phyloP scores from a whole-genome alignment of 2,113 vertebrate genomes.

The Aegotheles bennettii region DNA sequence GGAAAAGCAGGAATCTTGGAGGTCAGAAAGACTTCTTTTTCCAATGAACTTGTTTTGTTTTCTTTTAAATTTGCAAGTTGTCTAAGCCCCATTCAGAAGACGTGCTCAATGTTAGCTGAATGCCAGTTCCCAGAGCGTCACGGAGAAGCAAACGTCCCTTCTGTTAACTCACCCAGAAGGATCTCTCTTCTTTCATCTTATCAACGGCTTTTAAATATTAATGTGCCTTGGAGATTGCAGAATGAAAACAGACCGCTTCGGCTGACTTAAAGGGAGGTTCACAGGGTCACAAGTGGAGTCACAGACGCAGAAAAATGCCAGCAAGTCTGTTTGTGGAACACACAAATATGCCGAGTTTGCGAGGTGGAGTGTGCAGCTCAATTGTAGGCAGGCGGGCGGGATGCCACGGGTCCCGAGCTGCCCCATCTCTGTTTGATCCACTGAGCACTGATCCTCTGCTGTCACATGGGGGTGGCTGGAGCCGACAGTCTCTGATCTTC shows the following conservation, averaged over 20 bases:
- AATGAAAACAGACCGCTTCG: slow-evolving; percentile 28
- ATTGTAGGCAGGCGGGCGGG: background rate
- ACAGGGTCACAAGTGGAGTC: slow-evolving; percentile 39
- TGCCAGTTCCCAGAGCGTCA: background rate
- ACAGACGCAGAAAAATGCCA: slow-evolving; percentile 56
- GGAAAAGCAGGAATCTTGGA: slow-evolving; percentile 5
- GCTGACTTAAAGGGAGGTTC: slow-evolving; percentile 47
- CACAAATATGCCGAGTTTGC: background rate
- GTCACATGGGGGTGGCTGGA: background rate
- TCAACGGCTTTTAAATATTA: slow-evolving; percentile 47
- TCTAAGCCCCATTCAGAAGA: slow-evolving; percentile 18
- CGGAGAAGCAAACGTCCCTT: background rate
- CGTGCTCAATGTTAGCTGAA: background rate
- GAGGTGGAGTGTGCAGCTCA: slow-evolving; percentile 9
- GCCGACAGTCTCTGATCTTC: background rate
- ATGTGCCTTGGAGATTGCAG: background rate
- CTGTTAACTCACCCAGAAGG: background rate
- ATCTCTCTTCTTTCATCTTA: slow-evolving; percentile 12
- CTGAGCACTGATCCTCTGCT: background rate
- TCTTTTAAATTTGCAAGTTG: background rate
- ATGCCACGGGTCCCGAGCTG: background rate
- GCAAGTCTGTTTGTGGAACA: slow-evolving; percentile 37
- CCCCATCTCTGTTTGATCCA: background rate
- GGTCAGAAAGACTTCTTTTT: background rate
- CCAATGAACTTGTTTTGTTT: slow-evolving; percentile 9